Base-by-base conservation (phyloP, 2,113 vertebrate species). In the Leucoraja erinaceus region DNA sequence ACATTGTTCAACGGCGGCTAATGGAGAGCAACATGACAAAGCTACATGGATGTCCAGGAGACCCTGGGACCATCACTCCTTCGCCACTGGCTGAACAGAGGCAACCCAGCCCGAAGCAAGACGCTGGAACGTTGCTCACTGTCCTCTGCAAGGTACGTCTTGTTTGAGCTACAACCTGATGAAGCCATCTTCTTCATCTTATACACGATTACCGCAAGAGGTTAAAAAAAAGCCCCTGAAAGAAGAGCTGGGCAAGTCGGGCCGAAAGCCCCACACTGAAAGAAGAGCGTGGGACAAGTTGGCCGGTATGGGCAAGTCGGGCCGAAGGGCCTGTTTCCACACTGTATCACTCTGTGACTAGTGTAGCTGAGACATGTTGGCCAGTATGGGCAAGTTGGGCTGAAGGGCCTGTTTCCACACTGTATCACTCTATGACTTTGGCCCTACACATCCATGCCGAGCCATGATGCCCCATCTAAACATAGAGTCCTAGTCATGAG, bases 1-100 rank as follows among this genome's bases (percentile, higher is more conserved):
- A 95, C 0, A 98, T 99, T 93, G 97, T 99, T 93, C 98, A 99
- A 95, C 96, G 98, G 14, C 98, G 98, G 93, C 97, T 99, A 93
- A 94, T 98, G 94, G 98, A 98, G 94, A 97, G 97, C 63, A 98
- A 97, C 94, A 96, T 98, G 93, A 96, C 95, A 0, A 95, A 95
- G 93, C 95, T 98, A 81, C 95, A 95, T 2, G 95, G 96, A 0
- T 96, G 97, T 93, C 95, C 95, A 91, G 95, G 94, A 47, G 96
- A 96, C 94, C 93, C 93, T 90, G 68, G 93, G 76, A 66, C 93
- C 83, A 93, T 94, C 72, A 94, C 96, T n/a, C 97, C 95, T 0
- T 97, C 97, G 38, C 97, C 97, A 0, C 95, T 96, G 90, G 96
- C 95, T 1, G 97, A 97, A 94, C 95, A 93, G 94, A 96, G 94